Conservation (phyloP, 2,888 invertebrate species). For the Lampropteryx suffumata region DNA sequence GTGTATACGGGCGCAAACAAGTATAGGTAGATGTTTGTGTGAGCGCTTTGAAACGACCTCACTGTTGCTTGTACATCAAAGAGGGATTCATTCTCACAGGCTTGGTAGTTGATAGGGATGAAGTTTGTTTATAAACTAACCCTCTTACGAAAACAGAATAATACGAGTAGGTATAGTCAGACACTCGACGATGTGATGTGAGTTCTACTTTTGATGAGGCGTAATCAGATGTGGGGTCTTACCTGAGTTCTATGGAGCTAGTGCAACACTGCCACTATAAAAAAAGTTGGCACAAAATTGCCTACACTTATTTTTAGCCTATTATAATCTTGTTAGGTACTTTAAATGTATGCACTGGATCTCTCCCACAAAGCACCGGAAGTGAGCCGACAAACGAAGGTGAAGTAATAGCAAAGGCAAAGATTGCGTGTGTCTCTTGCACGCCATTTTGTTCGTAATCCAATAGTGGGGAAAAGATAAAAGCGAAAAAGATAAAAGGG, state of each 20-base stretch:
- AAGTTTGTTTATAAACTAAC: conserved; percentile 8
- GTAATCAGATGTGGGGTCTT: no score
- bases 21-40: conserved; percentile 20
- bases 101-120: conserved; percentile 19
- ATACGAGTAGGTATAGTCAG: background rate
- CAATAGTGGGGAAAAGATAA: conserved; percentile 78
- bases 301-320: background rate
- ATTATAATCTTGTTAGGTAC: conserved; percentile 11
- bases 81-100: conserved; percentile 11
- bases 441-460: conserved; percentile 78
- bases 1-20: conserved; percentile 12
- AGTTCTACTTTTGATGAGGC: no score
- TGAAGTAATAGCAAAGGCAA: conserved; percentile 60
- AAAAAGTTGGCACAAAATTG: background rate
- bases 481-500: conserved; percentile 79
- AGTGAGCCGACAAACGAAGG: conserved; percentile 57
- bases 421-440: conserved; percentile 77
- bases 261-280: background rate
- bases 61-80: conserved; percentile 21
- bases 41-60: conserved; percentile 28
- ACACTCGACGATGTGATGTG: no score
- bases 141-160: background rate
- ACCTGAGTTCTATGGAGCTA: no score
- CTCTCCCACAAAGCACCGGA: conserved; percentile 35
- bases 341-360: conserved; percentile 31